A percentile compares a stretch with the other conserved stretches of the same genome.
Conservation (phyloP, 2,113 vertebrate genomes). For the Macroglossus sobrinus region DNA sequence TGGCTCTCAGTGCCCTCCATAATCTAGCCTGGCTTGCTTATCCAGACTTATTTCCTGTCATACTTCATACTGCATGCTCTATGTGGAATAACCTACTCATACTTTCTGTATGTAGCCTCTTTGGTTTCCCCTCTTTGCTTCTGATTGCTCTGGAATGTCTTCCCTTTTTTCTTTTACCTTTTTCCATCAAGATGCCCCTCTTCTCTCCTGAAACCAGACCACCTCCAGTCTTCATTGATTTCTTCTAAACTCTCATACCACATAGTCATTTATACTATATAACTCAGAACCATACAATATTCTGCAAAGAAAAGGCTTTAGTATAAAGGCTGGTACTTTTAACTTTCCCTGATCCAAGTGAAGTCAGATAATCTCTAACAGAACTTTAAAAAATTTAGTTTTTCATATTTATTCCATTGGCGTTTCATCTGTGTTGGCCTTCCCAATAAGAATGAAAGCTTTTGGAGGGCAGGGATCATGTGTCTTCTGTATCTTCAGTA, state of each 20-base stretch:
- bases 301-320: slow-evolving; percentile 25
- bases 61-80: not conserved
- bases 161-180: not conserved
- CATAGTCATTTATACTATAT: not conserved
- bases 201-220: not conserved
- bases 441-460: not conserved
- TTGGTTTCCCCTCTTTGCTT: not conserved
- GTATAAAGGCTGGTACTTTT: not conserved
- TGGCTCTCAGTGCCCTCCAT: not conserved
- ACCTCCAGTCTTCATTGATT: not conserved
- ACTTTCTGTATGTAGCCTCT: not conserved
- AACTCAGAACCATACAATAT: slow-evolving; percentile 7
- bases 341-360: not conserved
- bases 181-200: not conserved
- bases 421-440: slow-evolving; percentile 19
- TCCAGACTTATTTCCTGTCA: not conserved
- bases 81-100: not conserved
- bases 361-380: not conserved
- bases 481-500: slow-evolving; percentile 6
- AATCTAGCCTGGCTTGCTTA: not conserved
- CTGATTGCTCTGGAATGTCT: slow-evolving; percentile 4
- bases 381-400: not conserved
- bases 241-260: not conserved
- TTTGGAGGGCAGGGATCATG: not conserved
- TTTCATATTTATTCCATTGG: not conserved